phyloP scores from a whole-genome alignment of 2,888 invertebrate species.

The Lithophane ornitopus region DNA sequence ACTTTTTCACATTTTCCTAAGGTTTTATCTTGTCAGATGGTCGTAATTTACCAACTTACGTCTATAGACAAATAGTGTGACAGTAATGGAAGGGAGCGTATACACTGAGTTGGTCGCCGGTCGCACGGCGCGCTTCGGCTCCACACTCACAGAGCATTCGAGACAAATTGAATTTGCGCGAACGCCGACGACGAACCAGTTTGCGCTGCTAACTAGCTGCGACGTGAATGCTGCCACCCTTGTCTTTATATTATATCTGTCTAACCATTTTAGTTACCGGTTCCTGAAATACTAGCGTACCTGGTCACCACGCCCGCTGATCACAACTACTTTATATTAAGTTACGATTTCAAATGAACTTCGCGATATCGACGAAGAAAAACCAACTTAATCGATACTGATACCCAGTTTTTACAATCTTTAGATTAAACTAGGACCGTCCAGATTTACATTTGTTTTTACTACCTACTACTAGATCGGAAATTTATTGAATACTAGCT shows the following conservation, averaged over 20 bases:
- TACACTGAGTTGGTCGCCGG: conserved; percentile 62
- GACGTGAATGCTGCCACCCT: conserved; percentile 85
- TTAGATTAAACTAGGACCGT: neutral
- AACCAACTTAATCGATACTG: neutral
- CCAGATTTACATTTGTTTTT: neutral
- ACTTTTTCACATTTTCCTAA: conserved; percentile 51
- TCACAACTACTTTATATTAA: conserved; percentile 31
- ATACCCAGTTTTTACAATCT: neutral
- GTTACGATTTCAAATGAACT: conserved; percentile 14
- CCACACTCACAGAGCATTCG: conserved; percentile 78
- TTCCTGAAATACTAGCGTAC: conserved; percentile 54
- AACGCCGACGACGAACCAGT: conserved; percentile 87
- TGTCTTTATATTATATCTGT: conserved; percentile 82
- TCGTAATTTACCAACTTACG: conserved; percentile 65
- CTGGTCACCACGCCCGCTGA: conserved; percentile 58
- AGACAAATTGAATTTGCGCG: conserved; percentile 89
- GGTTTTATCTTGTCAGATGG: conserved; percentile 58
- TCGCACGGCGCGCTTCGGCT: conserved; percentile 64
- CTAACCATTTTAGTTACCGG: conserved; percentile 74
- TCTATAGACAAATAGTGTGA: conserved; percentile 67
- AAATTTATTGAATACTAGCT: neutral
- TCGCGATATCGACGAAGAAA: conserved; percentile 11
- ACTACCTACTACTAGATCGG: neutral
- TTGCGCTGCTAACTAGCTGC: conserved; percentile 89
- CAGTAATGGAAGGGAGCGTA: conserved; percentile 70